A percentile compares a stretch with the other conserved stretches of the same genome.
phyloP scores from a whole-genome alignment of 2,888 invertebrate genomes.

The Stegophylla sp. region DNA sequence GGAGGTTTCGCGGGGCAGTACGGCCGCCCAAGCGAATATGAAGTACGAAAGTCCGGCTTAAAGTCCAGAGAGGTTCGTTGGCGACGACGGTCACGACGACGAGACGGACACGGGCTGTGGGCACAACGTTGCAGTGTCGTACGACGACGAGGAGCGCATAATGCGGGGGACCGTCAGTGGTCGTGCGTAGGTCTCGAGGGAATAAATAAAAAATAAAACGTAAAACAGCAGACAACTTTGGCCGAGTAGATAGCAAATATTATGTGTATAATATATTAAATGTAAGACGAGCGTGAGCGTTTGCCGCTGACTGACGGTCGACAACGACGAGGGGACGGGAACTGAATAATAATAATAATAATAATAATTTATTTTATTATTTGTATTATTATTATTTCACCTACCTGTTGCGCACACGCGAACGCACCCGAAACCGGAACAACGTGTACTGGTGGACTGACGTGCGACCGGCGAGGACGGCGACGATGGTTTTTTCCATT shows the following conservation, averaged over 20 bases:
- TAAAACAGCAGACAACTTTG: no score
- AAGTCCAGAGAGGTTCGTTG: no score
- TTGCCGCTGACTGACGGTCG: background rate
- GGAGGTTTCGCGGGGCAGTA: no score
- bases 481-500: background rate
- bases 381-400: no score
- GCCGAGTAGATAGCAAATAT: no score
- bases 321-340: background rate
- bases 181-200: background rate
- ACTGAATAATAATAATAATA: background rate
- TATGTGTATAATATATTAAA: no score
- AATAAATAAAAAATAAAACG: background rate
- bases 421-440: slow-evolving; percentile 41
- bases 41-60: no score
- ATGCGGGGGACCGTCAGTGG: background rate
- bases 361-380: no score
- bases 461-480: background rate
- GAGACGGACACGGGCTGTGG: background rate
- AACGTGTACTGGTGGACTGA: slow-evolving; percentile 22
- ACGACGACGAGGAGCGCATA: background rate
- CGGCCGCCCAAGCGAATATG: no score
- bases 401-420: background rate
- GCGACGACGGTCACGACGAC: slow-evolving; percentile 4
- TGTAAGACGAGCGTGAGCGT: no score
- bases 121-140: background rate